These are phyloP conservation scores for Apogon hyalosoma DNA, from an alignment of 2,797 vertebrate species.

Conservation along the genomic window DNA sequence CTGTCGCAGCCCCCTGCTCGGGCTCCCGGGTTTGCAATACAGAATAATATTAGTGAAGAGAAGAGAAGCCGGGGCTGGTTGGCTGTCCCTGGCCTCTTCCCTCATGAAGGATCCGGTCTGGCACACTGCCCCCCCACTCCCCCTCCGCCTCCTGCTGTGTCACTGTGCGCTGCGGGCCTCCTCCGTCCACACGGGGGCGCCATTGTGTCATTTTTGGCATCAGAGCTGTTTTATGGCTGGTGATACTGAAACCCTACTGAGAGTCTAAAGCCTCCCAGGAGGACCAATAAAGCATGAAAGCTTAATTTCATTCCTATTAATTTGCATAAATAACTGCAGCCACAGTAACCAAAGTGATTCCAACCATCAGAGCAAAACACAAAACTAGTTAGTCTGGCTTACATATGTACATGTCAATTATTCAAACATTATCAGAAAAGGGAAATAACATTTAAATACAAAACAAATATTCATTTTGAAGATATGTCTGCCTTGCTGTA, in stretches of 20 bases:
- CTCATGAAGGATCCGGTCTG: constrained; percentile 85
- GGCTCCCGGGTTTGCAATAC: constrained; percentile 66
- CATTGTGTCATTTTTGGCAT: constrained; percentile 5
- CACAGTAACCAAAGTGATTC: no score
- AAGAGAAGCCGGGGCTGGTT: constrained; percentile 83
- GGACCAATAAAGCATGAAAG: not conserved
- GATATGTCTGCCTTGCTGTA: no score
- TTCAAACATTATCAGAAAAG: no score
- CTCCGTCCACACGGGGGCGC: constrained; percentile 58
- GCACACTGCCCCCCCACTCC: constrained; percentile 56
- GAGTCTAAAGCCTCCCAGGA: not conserved
- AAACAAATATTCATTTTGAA: no score
- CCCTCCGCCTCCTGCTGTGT: constrained; percentile 81
- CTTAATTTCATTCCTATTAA: not conserved
- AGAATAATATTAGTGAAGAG: constrained; percentile 67
- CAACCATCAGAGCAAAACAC: no score
- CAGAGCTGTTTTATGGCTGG: not conserved
- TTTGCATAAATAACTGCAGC: not conserved
- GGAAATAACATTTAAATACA: no score
- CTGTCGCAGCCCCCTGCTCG: constrained; percentile 70
- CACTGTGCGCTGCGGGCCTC: constrained; percentile 55
- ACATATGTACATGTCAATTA: no score
- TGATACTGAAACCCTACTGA: not conserved
- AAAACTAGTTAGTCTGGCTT: no score
- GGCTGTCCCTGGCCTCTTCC: constrained; percentile 84